Evolutionary conservation across 2,113 vertebrate genomes (phyloP).

Genomic region (Prietella phreatophila): DNA sequence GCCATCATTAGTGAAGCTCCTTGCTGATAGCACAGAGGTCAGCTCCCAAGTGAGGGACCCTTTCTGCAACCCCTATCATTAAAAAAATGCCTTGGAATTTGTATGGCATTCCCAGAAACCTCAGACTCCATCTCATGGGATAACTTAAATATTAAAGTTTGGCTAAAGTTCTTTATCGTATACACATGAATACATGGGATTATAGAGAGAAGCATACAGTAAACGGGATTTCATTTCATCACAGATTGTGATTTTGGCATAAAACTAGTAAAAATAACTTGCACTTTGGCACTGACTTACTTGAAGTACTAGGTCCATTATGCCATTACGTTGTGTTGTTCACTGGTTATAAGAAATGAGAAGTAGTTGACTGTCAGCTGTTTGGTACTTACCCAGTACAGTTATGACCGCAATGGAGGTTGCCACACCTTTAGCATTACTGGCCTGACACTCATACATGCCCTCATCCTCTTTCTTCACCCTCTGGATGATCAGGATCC

Average conservation of each 20-base stretch:
- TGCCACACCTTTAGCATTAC: slow-evolving; percentile 75
- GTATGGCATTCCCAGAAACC: slow-evolving; percentile 62
- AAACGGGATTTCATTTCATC: slow-evolving; percentile 13
- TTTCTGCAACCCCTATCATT: slow-evolving; percentile 61
- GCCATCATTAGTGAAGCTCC: slow-evolving; percentile 65
- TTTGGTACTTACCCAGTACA: slow-evolving; percentile 77
- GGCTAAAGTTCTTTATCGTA: slow-evolving; percentile 53
- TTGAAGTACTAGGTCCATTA: not conserved
- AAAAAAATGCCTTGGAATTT: slow-evolving; percentile 63
- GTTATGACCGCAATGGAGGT: slow-evolving; percentile 78
- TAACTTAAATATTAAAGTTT: slow-evolving; percentile 49
- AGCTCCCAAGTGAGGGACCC: slow-evolving; percentile 62
- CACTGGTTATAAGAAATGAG: not conserved
- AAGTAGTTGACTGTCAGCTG: not conserved
- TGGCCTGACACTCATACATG: slow-evolving; percentile 80
- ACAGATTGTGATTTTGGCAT: slow-evolving; percentile 12
- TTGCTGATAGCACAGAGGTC: slow-evolving; percentile 65
- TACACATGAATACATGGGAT: slow-evolving; percentile 51
- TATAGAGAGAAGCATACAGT: slow-evolving; percentile 12
- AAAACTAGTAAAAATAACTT: not conserved
- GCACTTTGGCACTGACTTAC: not conserved
- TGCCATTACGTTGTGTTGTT: not conserved
- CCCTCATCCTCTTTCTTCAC: slow-evolving; percentile 91
- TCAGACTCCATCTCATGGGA: slow-evolving; percentile 55
- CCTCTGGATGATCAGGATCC: slow-evolving; percentile 80